Conservation (phyloP, 2,888 invertebrate species). For the Lasioglossum villosulum region DNA sequence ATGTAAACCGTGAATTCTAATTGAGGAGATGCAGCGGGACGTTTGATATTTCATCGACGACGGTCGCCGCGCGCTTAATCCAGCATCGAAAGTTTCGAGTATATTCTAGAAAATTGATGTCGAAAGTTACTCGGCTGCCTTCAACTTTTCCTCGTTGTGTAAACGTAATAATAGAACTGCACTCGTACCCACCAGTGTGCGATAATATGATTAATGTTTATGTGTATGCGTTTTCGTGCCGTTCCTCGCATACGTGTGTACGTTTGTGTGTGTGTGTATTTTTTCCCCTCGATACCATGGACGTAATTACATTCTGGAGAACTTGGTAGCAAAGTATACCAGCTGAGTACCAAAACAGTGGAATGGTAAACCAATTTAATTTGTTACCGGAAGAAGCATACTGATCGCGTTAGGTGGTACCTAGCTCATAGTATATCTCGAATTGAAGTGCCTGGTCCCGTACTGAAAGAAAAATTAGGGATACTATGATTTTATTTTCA, state of each 20-base stretch:
- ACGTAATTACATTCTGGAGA: slow-evolving; percentile 15
- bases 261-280: neutral
- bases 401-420: slow-evolving; percentile 71
- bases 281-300: neutral
- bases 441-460: slow-evolving; percentile 56
- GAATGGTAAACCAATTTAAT: neutral
- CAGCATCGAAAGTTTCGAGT: slow-evolving; percentile 55
- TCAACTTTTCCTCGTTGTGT: slow-evolving; percentile 38
- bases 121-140: slow-evolving; percentile 40
- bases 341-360: neutral
- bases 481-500: neutral
- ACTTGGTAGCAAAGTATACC: neutral
- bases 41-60: slow-evolving; percentile 29
- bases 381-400: slow-evolving; percentile 25
- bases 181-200: slow-evolving; percentile 28
- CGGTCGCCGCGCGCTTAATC: slow-evolving; percentile 35
- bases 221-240: neutral
- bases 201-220: slow-evolving; percentile 11
- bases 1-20: slow-evolving; percentile 26
- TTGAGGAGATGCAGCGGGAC: slow-evolving; percentile 19
- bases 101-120: slow-evolving; percentile 43
- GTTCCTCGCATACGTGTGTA: neutral
- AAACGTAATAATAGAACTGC: slow-evolving; percentile 21
- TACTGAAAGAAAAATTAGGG: slow-evolving; percentile 44
- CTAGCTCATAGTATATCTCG: slow-evolving; percentile 80